Evolutionary conservation across 2,888 invertebrate genomes (phyloP).

Genomic region (Helleia helle): DNA sequence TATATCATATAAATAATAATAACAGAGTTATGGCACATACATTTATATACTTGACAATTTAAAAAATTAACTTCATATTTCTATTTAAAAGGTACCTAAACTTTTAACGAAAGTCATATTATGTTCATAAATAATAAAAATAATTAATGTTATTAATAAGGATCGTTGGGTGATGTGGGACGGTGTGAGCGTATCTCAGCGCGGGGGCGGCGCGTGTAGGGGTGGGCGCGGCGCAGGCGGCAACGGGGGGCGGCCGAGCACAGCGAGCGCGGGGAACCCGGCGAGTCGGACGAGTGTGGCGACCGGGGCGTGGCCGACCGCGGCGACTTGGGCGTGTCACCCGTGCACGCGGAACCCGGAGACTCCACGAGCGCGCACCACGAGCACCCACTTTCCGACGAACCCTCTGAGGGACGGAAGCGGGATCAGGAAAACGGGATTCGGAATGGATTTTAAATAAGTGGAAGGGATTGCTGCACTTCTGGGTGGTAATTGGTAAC

Average conservation of each 20-base stretch:
- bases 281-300: conserved; percentile 15
- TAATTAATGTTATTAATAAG: neutral
- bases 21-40: too few relatives aligned
- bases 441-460: too few relatives aligned
- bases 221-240: conserved; percentile 24
- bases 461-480: too few relatives aligned
- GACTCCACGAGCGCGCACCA: conserved; percentile 39
- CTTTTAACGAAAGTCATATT: too few relatives aligned
- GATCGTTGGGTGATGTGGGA: conserved; percentile 5
- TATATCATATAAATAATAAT: too few relatives aligned
- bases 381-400: conserved; percentile 45
- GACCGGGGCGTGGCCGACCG: conserved; percentile 21
- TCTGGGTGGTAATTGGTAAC: too few relatives aligned
- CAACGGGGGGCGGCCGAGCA: conserved; percentile 19
- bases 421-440: conserved; percentile 17
- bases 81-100: too few relatives aligned
- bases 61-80: too few relatives aligned
- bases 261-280: conserved; percentile 16
- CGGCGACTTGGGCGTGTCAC: conserved; percentile 13
- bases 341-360: conserved; percentile 16
- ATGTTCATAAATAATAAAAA: neutral
- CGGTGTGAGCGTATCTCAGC: conserved; percentile 24
- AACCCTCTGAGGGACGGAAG: conserved; percentile 39
- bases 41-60: too few relatives aligned
- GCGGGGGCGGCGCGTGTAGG: conserved; percentile 17